phyloP scores from a whole-genome alignment of 2,797 vertebrate species.

The Microcaecilia unicolor region DNA sequence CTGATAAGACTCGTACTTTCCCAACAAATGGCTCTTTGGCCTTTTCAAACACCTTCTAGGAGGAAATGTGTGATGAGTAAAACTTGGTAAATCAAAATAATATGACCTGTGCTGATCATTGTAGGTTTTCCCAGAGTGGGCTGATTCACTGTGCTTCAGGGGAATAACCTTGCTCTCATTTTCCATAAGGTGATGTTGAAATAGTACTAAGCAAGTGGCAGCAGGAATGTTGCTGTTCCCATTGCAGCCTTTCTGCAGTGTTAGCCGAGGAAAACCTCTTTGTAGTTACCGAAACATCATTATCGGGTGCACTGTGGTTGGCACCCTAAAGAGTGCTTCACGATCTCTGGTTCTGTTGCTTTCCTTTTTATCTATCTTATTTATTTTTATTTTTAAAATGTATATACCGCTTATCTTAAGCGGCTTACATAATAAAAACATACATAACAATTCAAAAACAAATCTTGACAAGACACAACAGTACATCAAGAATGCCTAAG shows the following conservation, averaged over 20 bases:
- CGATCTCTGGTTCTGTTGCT: not conserved
- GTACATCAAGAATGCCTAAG: too few relatives aligned
- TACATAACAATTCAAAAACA: too few relatives aligned
- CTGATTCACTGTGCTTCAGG: not conserved
- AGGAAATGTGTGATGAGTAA: not conserved
- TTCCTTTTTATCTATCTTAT: not conserved
- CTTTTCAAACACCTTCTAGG: not conserved
- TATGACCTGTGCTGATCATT: not conserved
- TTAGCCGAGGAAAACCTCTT: not conserved
- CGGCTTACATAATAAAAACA: too few relatives aligned
- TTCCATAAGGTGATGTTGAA: not conserved
- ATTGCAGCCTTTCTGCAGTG: not conserved
- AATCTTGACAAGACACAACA: too few relatives aligned
- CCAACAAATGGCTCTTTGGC: not conserved
- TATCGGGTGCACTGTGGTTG: not conserved
- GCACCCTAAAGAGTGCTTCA: too few relatives aligned
- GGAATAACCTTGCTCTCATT: too few relatives aligned
- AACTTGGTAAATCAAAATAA: too few relatives aligned
- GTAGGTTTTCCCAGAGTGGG: not conserved
- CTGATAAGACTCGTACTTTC: constrained; percentile 1
- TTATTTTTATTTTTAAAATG: not conserved
- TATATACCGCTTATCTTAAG: too few relatives aligned
- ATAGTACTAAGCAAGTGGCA: not conserved
- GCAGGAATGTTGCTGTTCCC: not conserved
- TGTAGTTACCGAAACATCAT: not conserved